Evolutionary conservation across 2,888 invertebrate genomes (phyloP).

Genomic region (Agrotis exclamationis): DNA sequence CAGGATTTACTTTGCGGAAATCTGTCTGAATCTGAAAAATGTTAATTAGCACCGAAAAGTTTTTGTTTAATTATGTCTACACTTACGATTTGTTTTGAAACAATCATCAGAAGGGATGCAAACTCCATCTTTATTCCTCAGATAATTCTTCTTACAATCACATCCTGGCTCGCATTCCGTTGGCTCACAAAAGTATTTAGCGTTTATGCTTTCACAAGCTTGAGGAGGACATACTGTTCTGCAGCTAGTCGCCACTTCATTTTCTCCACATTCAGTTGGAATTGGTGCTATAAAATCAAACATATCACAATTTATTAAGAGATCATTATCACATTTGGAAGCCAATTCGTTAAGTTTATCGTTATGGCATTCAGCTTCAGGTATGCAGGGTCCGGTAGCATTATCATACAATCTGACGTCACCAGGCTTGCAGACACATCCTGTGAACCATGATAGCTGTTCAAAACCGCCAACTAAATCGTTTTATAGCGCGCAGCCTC

Average conservation of each 20-base stretch:
- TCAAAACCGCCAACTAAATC: no score
- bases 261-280: slow-evolving; percentile 53
- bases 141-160: slow-evolving; percentile 50
- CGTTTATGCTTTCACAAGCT: slow-evolving; percentile 55
- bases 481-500: no score
- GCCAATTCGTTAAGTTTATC: neutral
- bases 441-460: no score
- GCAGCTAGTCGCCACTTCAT: slow-evolving; percentile 58
- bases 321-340: neutral
- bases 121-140: slow-evolving; percentile 46
- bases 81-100: slow-evolving; percentile 31
- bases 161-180: slow-evolving; percentile 59
- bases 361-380: slow-evolving; percentile 32
- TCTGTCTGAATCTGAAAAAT: no score
- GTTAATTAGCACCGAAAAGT: no score
- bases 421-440: slow-evolving; percentile 33
- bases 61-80: neutral
- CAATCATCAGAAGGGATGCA: slow-evolving; percentile 36
- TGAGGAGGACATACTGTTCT: slow-evolving; percentile 60
- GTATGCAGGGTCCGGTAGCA: slow-evolving; percentile 47
- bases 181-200: slow-evolving; percentile 14
- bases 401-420: slow-evolving; percentile 37
- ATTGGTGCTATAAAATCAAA: slow-evolving; percentile 45
- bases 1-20: no score
- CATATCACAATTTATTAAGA: no score